These are phyloP conservation scores for Diabrotica undecimpunctata DNA, from an alignment of 1,140 invertebrate genomes.

Conservation along the genomic window DNA sequence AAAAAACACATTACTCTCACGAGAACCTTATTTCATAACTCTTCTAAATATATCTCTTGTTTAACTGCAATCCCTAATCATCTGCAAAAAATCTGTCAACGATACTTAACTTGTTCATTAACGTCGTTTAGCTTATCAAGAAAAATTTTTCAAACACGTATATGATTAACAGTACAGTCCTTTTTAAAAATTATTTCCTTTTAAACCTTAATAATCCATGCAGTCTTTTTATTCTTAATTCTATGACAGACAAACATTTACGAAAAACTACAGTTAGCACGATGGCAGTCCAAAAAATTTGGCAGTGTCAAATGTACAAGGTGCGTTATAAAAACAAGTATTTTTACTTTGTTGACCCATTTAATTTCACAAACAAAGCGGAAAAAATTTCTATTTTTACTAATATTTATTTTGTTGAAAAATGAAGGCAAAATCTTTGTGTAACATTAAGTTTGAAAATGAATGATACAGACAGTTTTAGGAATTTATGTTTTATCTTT, in stretches of 20 bases:
- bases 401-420: no score
- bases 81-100: neutral
- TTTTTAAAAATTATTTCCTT: constrained; percentile 23
- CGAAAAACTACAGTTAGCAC: constrained; percentile 34
- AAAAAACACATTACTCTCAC: no score
- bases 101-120: no score
- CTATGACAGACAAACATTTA: constrained; percentile 24
- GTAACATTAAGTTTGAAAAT: no score
- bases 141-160: constrained; percentile 15
- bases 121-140: constrained; percentile 11
- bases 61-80: neutral
- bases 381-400: no score
- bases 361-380: no score
- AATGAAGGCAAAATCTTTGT: no score
- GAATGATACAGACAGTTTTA: no score
- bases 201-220: constrained; percentile 29
- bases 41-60: neutral
- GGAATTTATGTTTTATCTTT: no score
- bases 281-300: constrained; percentile 44
- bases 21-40: no score
- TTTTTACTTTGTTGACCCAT: no score
- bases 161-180: constrained; percentile 29
- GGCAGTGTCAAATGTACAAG: constrained; percentile 40
- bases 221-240: constrained; percentile 28
- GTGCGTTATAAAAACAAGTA: neutral